Conservation (phyloP, 2,888 invertebrate genomes). For the Pristionchus maxplancki region DNA sequence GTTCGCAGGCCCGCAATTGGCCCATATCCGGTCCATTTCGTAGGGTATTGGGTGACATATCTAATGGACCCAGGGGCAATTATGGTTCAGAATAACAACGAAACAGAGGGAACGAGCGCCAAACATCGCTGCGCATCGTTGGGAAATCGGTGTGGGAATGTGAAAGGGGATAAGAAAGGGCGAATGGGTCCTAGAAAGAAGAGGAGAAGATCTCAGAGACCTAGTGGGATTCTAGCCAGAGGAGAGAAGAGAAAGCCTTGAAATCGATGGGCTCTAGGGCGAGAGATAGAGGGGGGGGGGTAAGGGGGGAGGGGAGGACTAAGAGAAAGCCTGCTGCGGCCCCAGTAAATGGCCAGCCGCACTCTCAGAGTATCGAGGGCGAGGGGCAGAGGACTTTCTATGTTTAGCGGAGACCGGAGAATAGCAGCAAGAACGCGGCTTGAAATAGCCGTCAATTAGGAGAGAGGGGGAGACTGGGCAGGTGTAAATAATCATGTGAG, state of each 20-base stretch:
- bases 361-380: not conserved
- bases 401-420: not conserved
- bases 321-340: slow-evolving; percentile 19
- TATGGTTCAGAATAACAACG: too few relatives aligned
- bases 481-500: slow-evolving; percentile 18
- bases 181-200: not conserved
- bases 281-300: slow-evolving; percentile 1
- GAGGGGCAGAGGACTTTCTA: not conserved
- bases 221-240: not conserved
- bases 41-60: too few relatives aligned
- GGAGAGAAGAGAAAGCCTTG: slow-evolving; percentile 21
- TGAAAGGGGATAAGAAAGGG: not conserved
- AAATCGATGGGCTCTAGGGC: slow-evolving; percentile 6
- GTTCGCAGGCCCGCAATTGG: too few relatives aligned
- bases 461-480: slow-evolving; percentile 7
- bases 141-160: not conserved
- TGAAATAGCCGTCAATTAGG: not conserved
- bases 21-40: too few relatives aligned
- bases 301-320: not conserved
- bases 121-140: not conserved
- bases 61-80: too few relatives aligned
- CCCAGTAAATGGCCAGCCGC: not conserved
- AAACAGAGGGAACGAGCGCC: not conserved
- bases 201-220: slow-evolving; percentile 9
- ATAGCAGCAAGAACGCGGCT: not conserved